These are phyloP conservation scores for Sebastes miniatus DNA, from an alignment of 2,797 vertebrate species.

Conservation along the genomic window DNA sequence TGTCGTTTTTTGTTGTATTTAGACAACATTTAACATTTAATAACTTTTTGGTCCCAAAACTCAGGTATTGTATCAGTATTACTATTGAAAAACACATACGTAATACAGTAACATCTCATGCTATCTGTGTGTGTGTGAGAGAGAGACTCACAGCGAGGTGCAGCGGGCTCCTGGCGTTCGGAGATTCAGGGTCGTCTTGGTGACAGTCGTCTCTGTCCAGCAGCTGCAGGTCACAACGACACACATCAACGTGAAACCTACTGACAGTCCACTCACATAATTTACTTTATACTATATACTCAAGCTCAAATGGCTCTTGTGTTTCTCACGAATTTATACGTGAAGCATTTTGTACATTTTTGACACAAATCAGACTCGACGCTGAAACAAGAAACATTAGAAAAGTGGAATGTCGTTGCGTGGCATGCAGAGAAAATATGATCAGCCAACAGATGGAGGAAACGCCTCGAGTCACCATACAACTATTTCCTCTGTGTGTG, in stretches of 20 bases:
- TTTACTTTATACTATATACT: background rate
- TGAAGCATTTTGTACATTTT: background rate
- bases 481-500: slow-evolving; percentile 15
- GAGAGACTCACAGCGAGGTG: slow-evolving; percentile 91
- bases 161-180: slow-evolving; percentile 88
- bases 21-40: background rate
- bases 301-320: background rate
- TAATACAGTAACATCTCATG: background rate
- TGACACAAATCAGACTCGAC: background rate
- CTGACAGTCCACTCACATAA: background rate
- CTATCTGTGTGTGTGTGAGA: background rate
- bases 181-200: slow-evolving; percentile 84
- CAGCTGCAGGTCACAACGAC: slow-evolving; percentile 81
- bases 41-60: background rate
- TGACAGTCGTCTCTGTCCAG: slow-evolving; percentile 87
- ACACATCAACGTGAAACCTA: background rate
- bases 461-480: slow-evolving; percentile 11
- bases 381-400: background rate
- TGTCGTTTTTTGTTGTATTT: background rate
- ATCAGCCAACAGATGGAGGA: slow-evolving; percentile 24
- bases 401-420: background rate
- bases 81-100: background rate
- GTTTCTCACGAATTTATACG: background rate
- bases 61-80: background rate
- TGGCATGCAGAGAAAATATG: background rate